Evolutionary conservation across 2,113 vertebrate species (phyloP).

Genomic region (Alaudala cheleensis): DNA sequence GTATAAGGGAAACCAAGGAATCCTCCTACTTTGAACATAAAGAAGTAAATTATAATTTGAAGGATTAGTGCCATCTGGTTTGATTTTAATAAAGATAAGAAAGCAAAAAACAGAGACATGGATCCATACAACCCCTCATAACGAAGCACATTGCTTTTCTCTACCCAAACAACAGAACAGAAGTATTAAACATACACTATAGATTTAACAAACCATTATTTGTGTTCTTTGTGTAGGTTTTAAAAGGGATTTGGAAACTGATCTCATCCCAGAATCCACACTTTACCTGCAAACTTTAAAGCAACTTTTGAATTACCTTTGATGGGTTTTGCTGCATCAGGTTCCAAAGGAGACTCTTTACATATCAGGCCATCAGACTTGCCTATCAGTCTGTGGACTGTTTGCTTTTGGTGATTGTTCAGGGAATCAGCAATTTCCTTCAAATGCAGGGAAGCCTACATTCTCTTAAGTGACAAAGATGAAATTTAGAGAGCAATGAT

Average conservation of each 20-base stretch:
- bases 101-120: conserved; percentile 63
- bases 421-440: neutral
- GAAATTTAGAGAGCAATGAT: neutral
- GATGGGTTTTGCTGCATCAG: conserved; percentile 21
- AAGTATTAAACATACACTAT: conserved; percentile 59
- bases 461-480: neutral
- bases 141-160: conserved; percentile 24
- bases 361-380: neutral
- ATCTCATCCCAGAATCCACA: neutral
- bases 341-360: conserved; percentile 43
- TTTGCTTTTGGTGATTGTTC: conserved; percentile 29
- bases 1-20: conserved; percentile 56
- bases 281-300: conserved; percentile 61
- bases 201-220: conserved; percentile 49
- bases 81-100: conserved; percentile 78
- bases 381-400: conserved; percentile 1
- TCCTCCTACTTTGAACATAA: conserved; percentile 54
- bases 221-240: conserved; percentile 44
- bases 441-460: neutral
- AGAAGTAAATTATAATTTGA: conserved; percentile 73
- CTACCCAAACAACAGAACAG: conserved; percentile 54
- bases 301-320: conserved; percentile 54
- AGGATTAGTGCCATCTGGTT: conserved; percentile 67
- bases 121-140: conserved; percentile 46
- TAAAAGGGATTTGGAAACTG: conserved; percentile 55